These are phyloP conservation scores for Orycteropus afer DNA, from an alignment of 2,113 vertebrate species.

Conservation along the genomic window DNA sequence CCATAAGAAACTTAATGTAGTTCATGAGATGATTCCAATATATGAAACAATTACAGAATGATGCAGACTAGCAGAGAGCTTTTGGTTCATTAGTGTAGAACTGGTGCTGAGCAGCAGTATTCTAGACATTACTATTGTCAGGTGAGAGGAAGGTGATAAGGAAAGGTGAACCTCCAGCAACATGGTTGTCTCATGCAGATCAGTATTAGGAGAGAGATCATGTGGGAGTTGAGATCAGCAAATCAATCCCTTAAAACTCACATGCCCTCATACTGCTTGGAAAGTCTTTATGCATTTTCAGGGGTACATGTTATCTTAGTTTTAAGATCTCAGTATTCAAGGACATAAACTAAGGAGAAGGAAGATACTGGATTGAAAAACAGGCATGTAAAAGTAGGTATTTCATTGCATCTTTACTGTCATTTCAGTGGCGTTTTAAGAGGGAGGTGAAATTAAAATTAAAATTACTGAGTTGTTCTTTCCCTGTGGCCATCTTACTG, in stretches of 20 bases:
- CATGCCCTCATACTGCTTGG: not conserved
- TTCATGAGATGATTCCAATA: not conserved
- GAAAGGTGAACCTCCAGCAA: not conserved
- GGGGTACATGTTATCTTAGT: not conserved
- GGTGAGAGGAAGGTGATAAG: not conserved
- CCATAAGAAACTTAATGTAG: not conserved
- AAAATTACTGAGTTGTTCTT: not conserved
- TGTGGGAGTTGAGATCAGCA: not conserved
- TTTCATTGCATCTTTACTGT: not conserved
- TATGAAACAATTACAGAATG: not conserved
- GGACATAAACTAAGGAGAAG: not conserved
- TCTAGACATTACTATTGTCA: not conserved
- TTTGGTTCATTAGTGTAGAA: conserved; percentile 25
- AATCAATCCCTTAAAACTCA: not conserved
- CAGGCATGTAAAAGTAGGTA: not conserved
- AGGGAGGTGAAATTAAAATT: not conserved
- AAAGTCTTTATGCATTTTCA: not conserved
- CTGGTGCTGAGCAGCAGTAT: not conserved
- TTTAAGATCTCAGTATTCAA: conserved; percentile 9
- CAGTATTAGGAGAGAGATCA: not conserved
- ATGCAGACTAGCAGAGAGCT: not conserved
- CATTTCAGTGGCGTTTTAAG: not conserved
- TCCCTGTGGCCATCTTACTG: not conserved
- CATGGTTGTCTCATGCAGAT: not conserved
- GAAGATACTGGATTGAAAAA: not conserved